A percentile compares a stretch with the other conserved stretches of the same genome.
phyloP scores from a whole-genome alignment of 1,140 invertebrate genomes.

The Drosophila nasuta region DNA sequence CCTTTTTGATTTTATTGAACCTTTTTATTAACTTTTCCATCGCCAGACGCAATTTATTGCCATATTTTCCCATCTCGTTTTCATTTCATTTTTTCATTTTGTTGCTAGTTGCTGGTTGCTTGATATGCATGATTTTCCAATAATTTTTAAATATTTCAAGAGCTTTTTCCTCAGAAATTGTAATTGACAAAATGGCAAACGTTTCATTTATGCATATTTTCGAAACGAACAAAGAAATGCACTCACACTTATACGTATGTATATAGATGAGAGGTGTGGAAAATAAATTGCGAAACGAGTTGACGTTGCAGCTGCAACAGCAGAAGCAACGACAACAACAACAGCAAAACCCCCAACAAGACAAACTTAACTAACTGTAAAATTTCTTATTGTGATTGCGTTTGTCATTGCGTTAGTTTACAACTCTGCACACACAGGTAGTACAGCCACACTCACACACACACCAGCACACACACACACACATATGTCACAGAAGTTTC shows the following conservation, averaged over 20 bases:
- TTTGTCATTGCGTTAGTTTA: constrained; percentile 83
- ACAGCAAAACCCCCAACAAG: constrained; percentile 66
- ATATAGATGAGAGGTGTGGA: background rate
- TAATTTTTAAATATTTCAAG: constrained; percentile 53
- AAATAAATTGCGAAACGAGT: constrained; percentile 59
- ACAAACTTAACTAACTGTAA: constrained; percentile 83
- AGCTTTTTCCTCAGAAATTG: constrained; percentile 15
- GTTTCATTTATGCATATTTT: constrained; percentile 71
- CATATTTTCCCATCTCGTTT: constrained; percentile 27
- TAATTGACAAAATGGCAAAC: constrained; percentile 28
- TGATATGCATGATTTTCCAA: constrained; percentile 14
- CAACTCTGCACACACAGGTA: constrained; percentile 73
- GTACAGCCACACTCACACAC: constrained; percentile 4
- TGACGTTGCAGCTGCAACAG: constrained; percentile 18
- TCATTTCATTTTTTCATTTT: background rate
- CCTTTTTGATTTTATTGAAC: constrained; percentile 81
- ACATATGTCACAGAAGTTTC: constrained; percentile 39
- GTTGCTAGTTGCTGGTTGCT: background rate
- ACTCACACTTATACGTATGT: background rate
- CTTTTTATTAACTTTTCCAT: constrained; percentile 79
- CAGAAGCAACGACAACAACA: constrained; percentile 37
- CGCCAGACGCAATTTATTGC: constrained; percentile 64
- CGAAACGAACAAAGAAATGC: constrained; percentile 33
- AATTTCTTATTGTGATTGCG: constrained; percentile 83
- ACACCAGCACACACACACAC: constrained; percentile 21